A percentile compares a stretch with the other conserved stretches of the same genome.
These are phyloP conservation scores for Pagrus major DNA, from an alignment of 2,113 vertebrate genomes.

Conservation along the genomic window DNA sequence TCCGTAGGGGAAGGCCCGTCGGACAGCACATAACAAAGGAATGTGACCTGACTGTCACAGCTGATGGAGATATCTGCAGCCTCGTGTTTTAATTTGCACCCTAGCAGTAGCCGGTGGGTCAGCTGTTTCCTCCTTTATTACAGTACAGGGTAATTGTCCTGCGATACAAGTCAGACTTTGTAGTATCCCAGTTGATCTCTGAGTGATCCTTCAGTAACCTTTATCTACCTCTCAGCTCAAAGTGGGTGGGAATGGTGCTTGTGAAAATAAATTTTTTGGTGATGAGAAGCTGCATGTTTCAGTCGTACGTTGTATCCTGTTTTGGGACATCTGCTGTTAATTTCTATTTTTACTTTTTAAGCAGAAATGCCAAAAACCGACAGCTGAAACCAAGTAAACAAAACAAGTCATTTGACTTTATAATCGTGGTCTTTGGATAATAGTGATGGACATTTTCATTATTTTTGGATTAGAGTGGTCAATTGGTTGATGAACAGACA, in stretches of 20 bases:
- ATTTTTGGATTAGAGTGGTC: no score
- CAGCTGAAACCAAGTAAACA: no score
- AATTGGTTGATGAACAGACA: no score
- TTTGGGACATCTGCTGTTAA: conserved; percentile 8
- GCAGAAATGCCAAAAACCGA: no score
- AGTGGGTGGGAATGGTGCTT: background rate
- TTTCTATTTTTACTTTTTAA: no score
- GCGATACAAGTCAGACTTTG: background rate
- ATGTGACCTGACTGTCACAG: conserved; percentile 73
- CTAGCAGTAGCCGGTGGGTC: conserved; percentile 38
- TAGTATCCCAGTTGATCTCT: background rate
- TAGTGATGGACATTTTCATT: no score
- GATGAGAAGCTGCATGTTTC: conserved; percentile 3
- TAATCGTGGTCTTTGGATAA: no score
- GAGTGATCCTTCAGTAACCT: background rate
- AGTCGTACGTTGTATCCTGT: background rate
- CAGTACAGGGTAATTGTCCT: conserved; percentile 38
- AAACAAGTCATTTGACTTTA: no score
- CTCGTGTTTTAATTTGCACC: conserved; percentile 44
- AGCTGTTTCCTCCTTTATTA: conserved; percentile 52
- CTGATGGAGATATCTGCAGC: conserved; percentile 67
- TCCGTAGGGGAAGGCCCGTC: conserved; percentile 63
- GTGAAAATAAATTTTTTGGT: background rate
- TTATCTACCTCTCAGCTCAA: background rate
- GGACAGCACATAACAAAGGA: conserved; percentile 72